Conservation (phyloP, 2,888 invertebrate genomes). For the Drepana falcataria region DNA sequence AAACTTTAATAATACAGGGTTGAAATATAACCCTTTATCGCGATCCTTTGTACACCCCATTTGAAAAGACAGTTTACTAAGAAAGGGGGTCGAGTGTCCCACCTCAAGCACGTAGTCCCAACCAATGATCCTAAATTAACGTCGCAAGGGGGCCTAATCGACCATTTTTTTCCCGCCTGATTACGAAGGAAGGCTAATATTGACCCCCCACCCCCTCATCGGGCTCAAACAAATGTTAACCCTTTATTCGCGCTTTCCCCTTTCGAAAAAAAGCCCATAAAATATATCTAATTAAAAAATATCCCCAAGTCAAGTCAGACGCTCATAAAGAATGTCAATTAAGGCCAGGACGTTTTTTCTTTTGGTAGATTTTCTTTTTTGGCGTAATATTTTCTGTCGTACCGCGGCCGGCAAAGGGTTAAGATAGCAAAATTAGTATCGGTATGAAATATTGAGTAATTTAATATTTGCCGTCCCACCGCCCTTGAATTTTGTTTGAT, state of each 20-base stretch:
- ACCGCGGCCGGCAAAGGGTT: constrained; percentile 70
- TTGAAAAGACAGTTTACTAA: constrained; percentile 49
- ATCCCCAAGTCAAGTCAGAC: constrained; percentile 77
- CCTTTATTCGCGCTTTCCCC: constrained; percentile 71
- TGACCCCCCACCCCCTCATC: constrained; percentile 62
- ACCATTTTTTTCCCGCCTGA: constrained; percentile 77
- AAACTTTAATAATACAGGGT: constrained; percentile 8
- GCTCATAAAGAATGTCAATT: constrained; percentile 80
- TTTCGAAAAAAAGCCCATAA: constrained; percentile 77
- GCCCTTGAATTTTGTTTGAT: constrained; percentile 29
- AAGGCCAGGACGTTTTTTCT: constrained; percentile 68
- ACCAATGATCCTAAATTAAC: constrained; percentile 77
- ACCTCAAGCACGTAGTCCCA: constrained; percentile 49
- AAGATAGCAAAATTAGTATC: constrained; percentile 78
- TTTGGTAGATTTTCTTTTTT: constrained; percentile 51
- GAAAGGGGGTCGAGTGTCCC: constrained; percentile 26
- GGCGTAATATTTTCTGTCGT: constrained; percentile 68
- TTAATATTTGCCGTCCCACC: constrained; percentile 61
- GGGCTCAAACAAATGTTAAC: constrained; percentile 76
- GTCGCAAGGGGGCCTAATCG: constrained; percentile 70
- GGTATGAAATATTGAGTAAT: constrained; percentile 79
- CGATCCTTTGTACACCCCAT: constrained; percentile 44
- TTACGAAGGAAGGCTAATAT: constrained; percentile 76
- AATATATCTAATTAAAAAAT: constrained; percentile 81
- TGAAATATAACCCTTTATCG: constrained; percentile 33